These are phyloP conservation scores for Drosophila novamexicana DNA, from an alignment of 1,140 invertebrate genomes.

Conservation along the genomic window DNA sequence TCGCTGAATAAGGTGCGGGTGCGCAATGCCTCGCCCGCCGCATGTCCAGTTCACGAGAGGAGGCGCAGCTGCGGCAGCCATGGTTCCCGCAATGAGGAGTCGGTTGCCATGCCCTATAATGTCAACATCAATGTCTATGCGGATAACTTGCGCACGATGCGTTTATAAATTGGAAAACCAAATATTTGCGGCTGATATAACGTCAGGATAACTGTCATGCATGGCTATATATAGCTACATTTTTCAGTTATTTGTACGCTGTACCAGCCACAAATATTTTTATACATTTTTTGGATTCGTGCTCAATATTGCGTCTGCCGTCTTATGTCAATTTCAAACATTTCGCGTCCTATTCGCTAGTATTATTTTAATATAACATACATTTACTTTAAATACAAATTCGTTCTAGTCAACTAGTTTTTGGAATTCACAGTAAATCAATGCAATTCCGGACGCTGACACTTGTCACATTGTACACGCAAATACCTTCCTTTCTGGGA, in stretches of 20 bases:
- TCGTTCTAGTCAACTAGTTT: constrained; percentile 2
- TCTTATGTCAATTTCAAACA: constrained; percentile 9
- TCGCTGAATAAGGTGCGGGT: constrained; percentile 48
- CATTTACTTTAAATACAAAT: constrained; percentile 8
- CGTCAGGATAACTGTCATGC: constrained; percentile 20
- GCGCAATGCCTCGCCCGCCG: neutral
- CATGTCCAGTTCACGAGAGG: neutral
- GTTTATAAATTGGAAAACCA: constrained; percentile 25
- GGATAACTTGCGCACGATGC: constrained; percentile 48
- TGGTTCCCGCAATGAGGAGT: constrained; percentile 1
- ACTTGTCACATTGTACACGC: constrained; percentile 25
- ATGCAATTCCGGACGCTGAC: constrained; percentile 56
- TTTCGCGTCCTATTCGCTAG: constrained; percentile 3
- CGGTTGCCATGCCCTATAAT: constrained; percentile 29
- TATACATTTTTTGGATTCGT: neutral
- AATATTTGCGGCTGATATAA: constrained; percentile 6
- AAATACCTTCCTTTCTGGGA: constrained; percentile 79
- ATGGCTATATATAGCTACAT: neutral
- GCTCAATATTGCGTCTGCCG: constrained; percentile 4
- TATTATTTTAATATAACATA: constrained; percentile 4
- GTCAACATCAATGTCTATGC: constrained; percentile 74
- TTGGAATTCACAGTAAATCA: constrained; percentile 64
- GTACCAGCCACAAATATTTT: constrained; percentile 1
- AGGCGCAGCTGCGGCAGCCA: neutral
- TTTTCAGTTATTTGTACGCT: constrained; percentile 4